A percentile compares a stretch with the other conserved stretches of the same genome.
Conservation (phyloP, 2,113 vertebrate genomes). For the Gobio gobio region DNA sequence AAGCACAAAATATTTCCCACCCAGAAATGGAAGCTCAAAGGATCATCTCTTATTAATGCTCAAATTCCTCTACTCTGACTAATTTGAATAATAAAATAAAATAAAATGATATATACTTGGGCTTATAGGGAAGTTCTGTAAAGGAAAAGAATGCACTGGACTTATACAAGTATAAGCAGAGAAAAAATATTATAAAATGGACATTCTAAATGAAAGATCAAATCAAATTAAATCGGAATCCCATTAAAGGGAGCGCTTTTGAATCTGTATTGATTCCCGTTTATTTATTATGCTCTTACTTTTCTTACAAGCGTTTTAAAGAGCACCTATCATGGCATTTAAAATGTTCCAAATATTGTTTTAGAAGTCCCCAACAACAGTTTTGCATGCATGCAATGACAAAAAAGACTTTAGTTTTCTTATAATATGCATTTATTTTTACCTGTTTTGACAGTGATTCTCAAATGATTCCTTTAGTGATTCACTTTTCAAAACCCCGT, state of each 20-base stretch:
- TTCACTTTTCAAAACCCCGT: no score
- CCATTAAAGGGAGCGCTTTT: not conserved
- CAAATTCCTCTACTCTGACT: conserved; percentile 49
- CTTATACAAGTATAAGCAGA: not conserved
- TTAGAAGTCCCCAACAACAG: no score
- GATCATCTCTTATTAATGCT: conserved; percentile 45
- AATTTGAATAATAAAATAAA: conserved; percentile 46
- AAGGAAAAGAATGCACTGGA: not conserved
- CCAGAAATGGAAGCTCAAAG: conserved; percentile 32
- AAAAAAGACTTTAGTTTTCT: no score
- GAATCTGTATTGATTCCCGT: not conserved
- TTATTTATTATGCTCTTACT: no score
- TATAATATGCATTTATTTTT: no score
- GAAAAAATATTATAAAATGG: not conserved
- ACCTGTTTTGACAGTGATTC: no score
- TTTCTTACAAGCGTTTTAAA: not conserved
- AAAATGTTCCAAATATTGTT: no score
- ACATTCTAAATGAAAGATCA: not conserved
- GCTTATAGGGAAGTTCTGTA: no score
- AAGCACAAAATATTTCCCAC: not conserved
- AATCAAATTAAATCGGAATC: not conserved
- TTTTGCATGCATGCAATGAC: no score
- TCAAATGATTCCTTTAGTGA: no score
- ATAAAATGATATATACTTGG: not conserved
- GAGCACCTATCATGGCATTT: no score